Evolutionary conservation across 2,888 invertebrate species (phyloP).

Genomic region (Stenichneumon culpator): DNA sequence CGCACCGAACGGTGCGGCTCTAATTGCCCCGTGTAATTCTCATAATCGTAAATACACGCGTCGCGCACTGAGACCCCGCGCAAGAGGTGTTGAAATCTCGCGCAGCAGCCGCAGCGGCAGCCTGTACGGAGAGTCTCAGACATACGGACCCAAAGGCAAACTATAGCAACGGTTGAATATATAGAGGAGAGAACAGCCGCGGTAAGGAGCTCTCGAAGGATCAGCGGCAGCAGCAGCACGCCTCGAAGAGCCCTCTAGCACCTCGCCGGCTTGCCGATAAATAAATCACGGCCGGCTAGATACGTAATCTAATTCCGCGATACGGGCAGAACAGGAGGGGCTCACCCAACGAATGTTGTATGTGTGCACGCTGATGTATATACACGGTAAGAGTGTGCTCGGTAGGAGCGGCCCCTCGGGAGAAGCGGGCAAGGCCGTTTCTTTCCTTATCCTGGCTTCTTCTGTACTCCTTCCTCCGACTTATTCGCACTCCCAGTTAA

Average conservation of each 20-base stretch:
- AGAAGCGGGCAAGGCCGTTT: slow-evolving; percentile 59
- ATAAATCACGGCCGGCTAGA: slow-evolving; percentile 80
- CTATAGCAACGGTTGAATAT: slow-evolving; percentile 21
- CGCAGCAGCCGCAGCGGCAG: slow-evolving; percentile 42
- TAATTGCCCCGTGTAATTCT: slow-evolving; percentile 82
- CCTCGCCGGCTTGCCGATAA: slow-evolving; percentile 71
- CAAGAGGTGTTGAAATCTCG: slow-evolving; percentile 79
- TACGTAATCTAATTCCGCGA: slow-evolving; percentile 81
- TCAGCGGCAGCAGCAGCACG: slow-evolving; percentile 50
- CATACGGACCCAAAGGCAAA: slow-evolving; percentile 22
- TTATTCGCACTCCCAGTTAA: background rate
- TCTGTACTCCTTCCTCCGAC: background rate
- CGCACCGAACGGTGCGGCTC: slow-evolving; percentile 69
- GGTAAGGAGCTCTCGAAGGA: slow-evolving; percentile 47
- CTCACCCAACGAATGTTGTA: slow-evolving; percentile 44
- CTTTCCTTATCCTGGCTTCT: slow-evolving; percentile 20
- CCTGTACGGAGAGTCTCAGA: background rate
- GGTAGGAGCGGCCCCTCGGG: slow-evolving; percentile 26
- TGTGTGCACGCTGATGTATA: background rate
- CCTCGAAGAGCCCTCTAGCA: slow-evolving; percentile 73
- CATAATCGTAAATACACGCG: slow-evolving; percentile 81
- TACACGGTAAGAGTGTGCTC: slow-evolving; percentile 5
- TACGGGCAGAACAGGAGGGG: slow-evolving; percentile 72
- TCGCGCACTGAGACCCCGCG: slow-evolving; percentile 63
- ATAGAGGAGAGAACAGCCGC: slow-evolving; percentile 11